These are phyloP conservation scores for Pandion haliaetus DNA, from an alignment of 2,113 vertebrate species.

Conservation along the genomic window DNA sequence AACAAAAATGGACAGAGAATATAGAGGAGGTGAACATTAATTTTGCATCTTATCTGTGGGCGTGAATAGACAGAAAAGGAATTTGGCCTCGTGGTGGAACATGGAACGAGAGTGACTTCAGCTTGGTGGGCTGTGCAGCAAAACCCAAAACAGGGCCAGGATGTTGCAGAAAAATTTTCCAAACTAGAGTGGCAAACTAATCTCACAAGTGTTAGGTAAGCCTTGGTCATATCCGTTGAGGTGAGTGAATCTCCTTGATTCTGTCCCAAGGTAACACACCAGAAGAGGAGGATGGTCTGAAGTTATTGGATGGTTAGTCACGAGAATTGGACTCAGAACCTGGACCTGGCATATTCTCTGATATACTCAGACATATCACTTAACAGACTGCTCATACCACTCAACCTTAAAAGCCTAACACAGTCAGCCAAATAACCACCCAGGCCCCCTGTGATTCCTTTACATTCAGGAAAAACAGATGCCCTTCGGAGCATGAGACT, in stretches of 20 bases:
- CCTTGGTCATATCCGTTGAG: accelerated
- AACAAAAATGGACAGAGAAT: not conserved
- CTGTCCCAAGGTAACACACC: accelerated
- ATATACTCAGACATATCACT: not conserved
- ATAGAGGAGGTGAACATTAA: not conserved
- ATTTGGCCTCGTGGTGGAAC: not conserved
- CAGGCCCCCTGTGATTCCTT: accelerated
- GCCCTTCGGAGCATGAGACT: not conserved
- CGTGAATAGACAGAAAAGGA: not conserved
- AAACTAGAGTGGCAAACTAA: not conserved
- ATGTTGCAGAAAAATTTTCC: not conserved
- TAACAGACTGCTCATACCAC: not conserved
- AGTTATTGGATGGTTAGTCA: not conserved
- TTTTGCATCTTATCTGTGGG: not conserved
- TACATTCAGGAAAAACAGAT: not conserved
- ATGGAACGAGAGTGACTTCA: accelerated
- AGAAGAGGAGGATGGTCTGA: not conserved
- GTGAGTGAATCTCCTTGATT: too few species aligned
- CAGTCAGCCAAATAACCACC: not conserved
- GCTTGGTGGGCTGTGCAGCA: not conserved
- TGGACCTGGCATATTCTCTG: not conserved
- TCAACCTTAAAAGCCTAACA: not conserved
- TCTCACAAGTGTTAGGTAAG: not conserved
- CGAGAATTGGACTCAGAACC: not conserved
- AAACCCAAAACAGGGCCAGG: not conserved